Base-by-base conservation (phyloP, 2,888 invertebrate species). In the Drosophila fungiperda region DNA sequence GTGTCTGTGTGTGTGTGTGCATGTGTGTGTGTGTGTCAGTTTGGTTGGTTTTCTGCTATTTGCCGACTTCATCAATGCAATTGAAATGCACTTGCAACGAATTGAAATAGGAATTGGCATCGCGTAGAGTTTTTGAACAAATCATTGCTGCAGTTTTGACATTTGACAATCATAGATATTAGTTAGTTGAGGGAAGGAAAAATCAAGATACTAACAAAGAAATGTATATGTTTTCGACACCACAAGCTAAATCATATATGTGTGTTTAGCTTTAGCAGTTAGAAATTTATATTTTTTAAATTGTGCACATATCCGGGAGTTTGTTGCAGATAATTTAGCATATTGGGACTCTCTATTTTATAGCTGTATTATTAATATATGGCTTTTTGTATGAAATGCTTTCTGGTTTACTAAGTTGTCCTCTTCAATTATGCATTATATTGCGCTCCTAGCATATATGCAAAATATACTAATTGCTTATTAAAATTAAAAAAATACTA, bases 51-150 rank as follows among this genome's bases (percentile, higher is more conserved):
- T 54, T n/a, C 29, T 29, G 58, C 55, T 80, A 72, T 78, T 84
- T 74, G 82, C 87, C 82, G 88, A 87, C 77, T 82, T 79, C 85
- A 84, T 76, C 87, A 89, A 89, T 82, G 79, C 72, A 87, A 85
- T 87, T 81, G 84, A 73, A 78, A 89, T 81, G 75, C 78, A 69
- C 67, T 72, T 53, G 54, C 64, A 58, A 63, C 49, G 66, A 71
- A 73, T 77, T 68, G 84, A 76, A 84, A 87, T 72, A 58, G 75
- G 61, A 89, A 83, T 78, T 73, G 70, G 69, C 83, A 80, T 71
- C 73, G 83, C 57, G 45, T 58, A 59, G 69, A 75, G 38, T 52
- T 54, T 40, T 50, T 38, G 9, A 8, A 17, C 4, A 11, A 20
- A n/a, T 3, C 11, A 17, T n/a, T 50, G 11, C 26, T 12, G n/a